Base-by-base conservation (phyloP, 2,797 vertebrate genomes). In the Enteromius treurensis region DNA sequence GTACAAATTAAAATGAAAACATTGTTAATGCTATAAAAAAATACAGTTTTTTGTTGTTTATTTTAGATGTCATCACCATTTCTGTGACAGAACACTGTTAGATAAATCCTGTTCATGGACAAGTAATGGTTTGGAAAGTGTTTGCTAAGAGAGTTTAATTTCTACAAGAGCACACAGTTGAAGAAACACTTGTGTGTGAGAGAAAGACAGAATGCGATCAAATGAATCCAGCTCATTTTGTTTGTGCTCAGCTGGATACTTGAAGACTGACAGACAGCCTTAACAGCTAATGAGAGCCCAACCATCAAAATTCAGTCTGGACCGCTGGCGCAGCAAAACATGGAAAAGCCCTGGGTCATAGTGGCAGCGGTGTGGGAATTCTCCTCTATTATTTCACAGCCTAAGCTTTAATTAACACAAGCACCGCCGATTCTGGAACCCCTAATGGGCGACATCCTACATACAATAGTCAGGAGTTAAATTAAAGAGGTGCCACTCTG, bases 371-470 rank as follows among this genome's bases (percentile, higher is more conserved):
- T 58, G 79, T 89, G 89, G 88, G 91, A 92, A 93, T 88, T 88
- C 88, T 90, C 84, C 47, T 68, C 62, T 86, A 60, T 85, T 85
- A 77, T 86, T 89, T 90, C 89, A 74, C 80, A 77, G 84, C 83
- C 87, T 51, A 79, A 85, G 80, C 90, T 93, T 94, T 94, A 94
- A 94, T 93, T 91, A 94, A 91, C 89, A 83, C 51, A 79, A 80
- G 89, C 83, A 88, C 74, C 69, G 79, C 73, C 67, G 89, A 81
- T 80, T 83, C 77, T 83, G 77, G 83, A 79, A 87, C 85, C 83
- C 88, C 87, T 89, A 88, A 89, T 87, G 83, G 80, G 80, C 26
- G 34, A 81, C 82, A 79, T 91, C 86, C 84, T 86, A 84, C 81
- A 86, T 77, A 84, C 79, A 76, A 84, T 69, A 84, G 82, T 49